Evolutionary conservation across 2,888 invertebrate genomes (phyloP), one percentile per base, ranked within the genome.

Genomic region (Machimus rusticus): DNA sequence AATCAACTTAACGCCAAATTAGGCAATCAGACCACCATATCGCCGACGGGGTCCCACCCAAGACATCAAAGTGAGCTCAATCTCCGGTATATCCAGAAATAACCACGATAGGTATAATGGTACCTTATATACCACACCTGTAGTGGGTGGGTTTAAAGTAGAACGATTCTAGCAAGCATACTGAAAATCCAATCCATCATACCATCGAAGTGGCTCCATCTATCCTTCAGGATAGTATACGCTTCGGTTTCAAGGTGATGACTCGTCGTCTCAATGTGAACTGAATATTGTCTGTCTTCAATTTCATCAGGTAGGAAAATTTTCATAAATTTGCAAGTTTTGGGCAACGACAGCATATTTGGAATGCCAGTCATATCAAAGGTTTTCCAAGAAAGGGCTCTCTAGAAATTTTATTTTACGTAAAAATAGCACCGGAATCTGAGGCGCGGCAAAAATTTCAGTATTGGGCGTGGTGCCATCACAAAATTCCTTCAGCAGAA

Each of bases 1-100:
- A 78, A 39, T 78, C 43, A 23, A 78, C 78, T 78, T 78, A 78
- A 78, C 78, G 78, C 78, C 78, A 78, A 78, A 78, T 78, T 78
- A 78, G 78, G 78, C 78, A 78, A 78, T 78, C 43, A 78, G 78
- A 78, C 78, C 78, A 23, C 19, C 43, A 43, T 43, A 78, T 78
- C 78, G 66, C 66, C 66, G 23, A 12, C 28, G 23, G 66, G 16
- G 51, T 23, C 66, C 23, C 66, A 12, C 12, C 23, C 28, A 8
- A 66, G 66, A 66, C 66, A 66, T 66, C 66, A 66, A 66, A 66
- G 66, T 66, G 66, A 19, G 12, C n/a, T 28, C 12, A 66, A 66
- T 66, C 66, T 66, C 66, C 66, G 66, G 66, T 14, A 28, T 14
- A 66, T 66, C 66, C 23, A 66, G 23, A 66, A 66, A 66, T 66